Base-by-base conservation (phyloP, 2,797 vertebrate species). In the Sebastolobus alascanus region DNA sequence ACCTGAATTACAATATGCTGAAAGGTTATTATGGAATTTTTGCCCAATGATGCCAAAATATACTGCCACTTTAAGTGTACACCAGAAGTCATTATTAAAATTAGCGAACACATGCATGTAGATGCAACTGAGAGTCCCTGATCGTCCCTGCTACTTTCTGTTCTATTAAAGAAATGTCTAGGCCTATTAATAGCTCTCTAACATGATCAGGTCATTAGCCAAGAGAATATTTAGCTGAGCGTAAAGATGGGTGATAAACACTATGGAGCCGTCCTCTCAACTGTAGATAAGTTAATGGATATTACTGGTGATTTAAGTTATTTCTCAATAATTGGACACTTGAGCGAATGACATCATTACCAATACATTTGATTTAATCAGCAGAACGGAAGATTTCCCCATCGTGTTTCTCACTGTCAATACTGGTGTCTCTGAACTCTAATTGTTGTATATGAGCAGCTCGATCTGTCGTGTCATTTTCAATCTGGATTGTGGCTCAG, bases 321-420 rank as follows among this genome's bases (percentile, higher is more conserved):
- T 22, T 25, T 66, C 40, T 66, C 56, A 63, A 22, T 79, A 60
- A 75, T 55, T 40, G 27, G 5, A 65, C 27, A 40, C 65, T 50
- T 40, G 58, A 68, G 58, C 11, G 52, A 58, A 73, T 52, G 58
- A 59, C 16, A 46, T 29, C 6, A 61, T 71, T 71, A 22, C 46
- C 31, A 60, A 29, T 65, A 66, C 8, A 9, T 52, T 27, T 46
- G 12, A 61, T 63, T 54, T 14, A 35, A 52, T 40, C 35, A 4
- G n/a, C 37, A 46, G 8, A 52, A 31, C 10, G 22, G 14, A 40
- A 7, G 43, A 22, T 54, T 33, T 33, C 43, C 27, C 55, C 38
- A 46, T 68, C 58, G 40, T 56, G 33, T 46, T 25, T 16, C 46
- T 69, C 11, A 5, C 27, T 54, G 6, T 59, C 46, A 50, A 2